Conservation (phyloP, 2,797 vertebrate species). For the Bradypodion pumilum region DNA sequence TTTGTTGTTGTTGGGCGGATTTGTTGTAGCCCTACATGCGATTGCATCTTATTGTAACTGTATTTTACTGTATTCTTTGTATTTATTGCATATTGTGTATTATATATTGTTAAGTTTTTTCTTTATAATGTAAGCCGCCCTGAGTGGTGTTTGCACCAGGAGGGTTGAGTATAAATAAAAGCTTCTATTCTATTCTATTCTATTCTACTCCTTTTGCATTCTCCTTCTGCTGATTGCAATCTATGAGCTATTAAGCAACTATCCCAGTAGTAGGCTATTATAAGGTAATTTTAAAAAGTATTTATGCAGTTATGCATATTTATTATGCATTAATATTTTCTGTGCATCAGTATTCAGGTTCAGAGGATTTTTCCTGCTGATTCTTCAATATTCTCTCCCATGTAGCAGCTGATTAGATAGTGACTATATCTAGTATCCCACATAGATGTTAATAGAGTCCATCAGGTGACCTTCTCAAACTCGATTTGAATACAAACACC, state of each 20-base stretch:
- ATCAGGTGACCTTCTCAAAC: neutral
- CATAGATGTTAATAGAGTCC: neutral
- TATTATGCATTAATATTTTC: neutral
- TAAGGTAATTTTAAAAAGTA: neutral
- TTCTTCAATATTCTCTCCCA: neutral
- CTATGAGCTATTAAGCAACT: neutral
- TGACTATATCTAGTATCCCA: neutral
- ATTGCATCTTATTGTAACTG: too few relatives aligned
- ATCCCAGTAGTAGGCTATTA: neutral
- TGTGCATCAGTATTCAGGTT: neutral
- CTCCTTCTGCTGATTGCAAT: neutral
- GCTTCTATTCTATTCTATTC: too few relatives aligned
- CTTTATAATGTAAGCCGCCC: too few relatives aligned
- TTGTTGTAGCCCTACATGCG: too few relatives aligned
- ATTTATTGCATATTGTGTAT: too few relatives aligned
- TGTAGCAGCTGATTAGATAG: neutral
- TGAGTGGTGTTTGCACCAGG: too few relatives aligned
- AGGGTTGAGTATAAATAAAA: too few relatives aligned
- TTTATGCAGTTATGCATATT: neutral
- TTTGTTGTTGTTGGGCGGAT: too few relatives aligned
- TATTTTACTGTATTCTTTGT: too few relatives aligned
- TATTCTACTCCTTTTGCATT: too few relatives aligned
- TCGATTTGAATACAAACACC: neutral
- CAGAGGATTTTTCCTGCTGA: neutral
- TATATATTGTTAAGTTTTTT: too few relatives aligned